Percentiles rank a stretch among this genome's conserved stretches.
Evolutionary conservation across 2,797 vertebrate species (phyloP).

Genomic region (Fistularia commersonii): DNA sequence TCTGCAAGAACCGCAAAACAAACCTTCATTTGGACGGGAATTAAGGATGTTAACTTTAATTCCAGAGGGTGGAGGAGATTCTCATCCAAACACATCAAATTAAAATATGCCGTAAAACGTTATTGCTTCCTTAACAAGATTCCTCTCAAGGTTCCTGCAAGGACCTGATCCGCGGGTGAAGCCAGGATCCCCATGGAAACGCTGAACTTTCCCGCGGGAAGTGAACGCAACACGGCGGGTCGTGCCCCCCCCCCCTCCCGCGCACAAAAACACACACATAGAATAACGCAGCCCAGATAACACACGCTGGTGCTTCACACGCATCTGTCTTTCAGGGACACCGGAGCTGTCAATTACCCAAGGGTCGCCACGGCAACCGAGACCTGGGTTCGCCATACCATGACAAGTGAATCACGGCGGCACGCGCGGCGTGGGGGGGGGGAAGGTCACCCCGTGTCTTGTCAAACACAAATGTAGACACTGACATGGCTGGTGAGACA

Average conservation of each 20-base stretch:
- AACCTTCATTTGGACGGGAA: conserved; percentile 6
- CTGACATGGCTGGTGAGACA: conserved; percentile 23
- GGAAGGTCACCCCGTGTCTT: conserved; percentile 73
- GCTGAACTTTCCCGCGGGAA: conserved; percentile 3
- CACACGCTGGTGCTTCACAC: conserved; percentile 44
- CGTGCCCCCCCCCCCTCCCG: too few species aligned
- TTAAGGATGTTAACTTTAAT: conserved; percentile 4
- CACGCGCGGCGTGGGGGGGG: too few species aligned
- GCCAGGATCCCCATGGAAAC: not conserved
- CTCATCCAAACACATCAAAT: conserved; percentile 9
- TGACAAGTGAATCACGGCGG: conserved; percentile 55
- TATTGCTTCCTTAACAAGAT: conserved; percentile 12
- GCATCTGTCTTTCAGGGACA: conserved; percentile 59
- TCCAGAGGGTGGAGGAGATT: not conserved
- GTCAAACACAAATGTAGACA: conserved; percentile 46
- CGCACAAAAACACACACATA: conserved; percentile 20
- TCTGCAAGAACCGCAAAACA: not conserved
- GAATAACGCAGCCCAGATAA: conserved; percentile 42
- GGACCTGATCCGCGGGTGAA: conserved; percentile 6
- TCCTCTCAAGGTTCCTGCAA: conserved; percentile 21
- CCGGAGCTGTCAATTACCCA: conserved; percentile 61
- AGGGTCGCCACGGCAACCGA: conserved; percentile 64
- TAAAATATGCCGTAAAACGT: conserved; percentile 14
- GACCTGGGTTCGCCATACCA: conserved; percentile 42
- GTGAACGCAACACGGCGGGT: conserved; percentile 32